These are phyloP conservation scores for Galaxias olidus DNA, from an alignment of 2,797 vertebrate species.

Conservation along the genomic window DNA sequence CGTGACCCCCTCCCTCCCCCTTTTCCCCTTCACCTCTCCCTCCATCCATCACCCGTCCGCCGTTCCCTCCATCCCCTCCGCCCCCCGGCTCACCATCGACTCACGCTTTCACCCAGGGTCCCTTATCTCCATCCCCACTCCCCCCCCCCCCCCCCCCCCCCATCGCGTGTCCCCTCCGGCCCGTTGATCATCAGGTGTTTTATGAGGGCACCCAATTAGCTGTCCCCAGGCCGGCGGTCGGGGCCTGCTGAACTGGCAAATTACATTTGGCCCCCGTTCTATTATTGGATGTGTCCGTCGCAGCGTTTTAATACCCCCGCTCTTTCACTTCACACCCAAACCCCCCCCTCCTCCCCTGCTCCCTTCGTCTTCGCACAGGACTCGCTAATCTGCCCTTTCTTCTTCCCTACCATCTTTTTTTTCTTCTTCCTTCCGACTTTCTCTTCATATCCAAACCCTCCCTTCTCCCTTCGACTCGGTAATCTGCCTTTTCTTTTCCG, in stretches of 20 bases:
- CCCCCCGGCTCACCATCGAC: constrained; percentile 30
- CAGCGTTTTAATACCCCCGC: constrained; percentile 56
- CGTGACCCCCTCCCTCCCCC: constrained; percentile 30
- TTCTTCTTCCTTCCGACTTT: constrained; percentile 9
- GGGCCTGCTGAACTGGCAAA: constrained; percentile 74
- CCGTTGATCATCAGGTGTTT: constrained; percentile 60
- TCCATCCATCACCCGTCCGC: constrained; percentile 4
- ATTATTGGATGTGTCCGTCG: constrained; percentile 64
- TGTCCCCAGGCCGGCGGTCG: constrained; percentile 57
- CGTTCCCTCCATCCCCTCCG: neutral
- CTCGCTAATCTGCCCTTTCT: constrained; percentile 24
- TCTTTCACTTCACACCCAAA: neutral
- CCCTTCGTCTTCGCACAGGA: too few relatives aligned
- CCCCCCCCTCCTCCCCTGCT: neutral
- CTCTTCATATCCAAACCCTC: too few relatives aligned
- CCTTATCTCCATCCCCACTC: neutral
- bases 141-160: constrained; percentile 22
- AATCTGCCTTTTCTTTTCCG: neutral
- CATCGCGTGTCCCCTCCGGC: constrained; percentile 1
- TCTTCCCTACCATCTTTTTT: neutral
- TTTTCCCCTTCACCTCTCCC: constrained; percentile 34
- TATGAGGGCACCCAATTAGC: constrained; percentile 64
- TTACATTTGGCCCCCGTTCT: constrained; percentile 68
- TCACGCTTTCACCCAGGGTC: too few relatives aligned
- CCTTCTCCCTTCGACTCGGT: constrained; percentile 25